Evolutionary conservation across 2,888 invertebrate genomes (phyloP).

Genomic region (Taphrorychus bicolor): DNA sequence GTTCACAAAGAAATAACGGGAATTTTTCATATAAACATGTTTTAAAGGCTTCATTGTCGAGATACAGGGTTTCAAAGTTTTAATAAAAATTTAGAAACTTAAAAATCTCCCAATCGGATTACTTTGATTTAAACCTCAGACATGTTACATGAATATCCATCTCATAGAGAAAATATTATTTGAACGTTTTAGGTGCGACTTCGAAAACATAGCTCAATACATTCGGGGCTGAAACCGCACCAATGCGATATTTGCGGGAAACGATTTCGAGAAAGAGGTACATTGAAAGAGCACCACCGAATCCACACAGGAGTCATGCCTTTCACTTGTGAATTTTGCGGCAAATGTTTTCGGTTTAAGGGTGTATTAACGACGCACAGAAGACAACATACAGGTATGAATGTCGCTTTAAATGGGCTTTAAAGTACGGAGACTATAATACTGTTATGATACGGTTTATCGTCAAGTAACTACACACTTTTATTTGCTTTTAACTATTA

Average conservation of each 20-base stretch:
- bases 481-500: too few species aligned
- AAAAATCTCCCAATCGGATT: too few species aligned
- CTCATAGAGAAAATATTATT: background rate
- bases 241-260: slow-evolving; percentile 68
- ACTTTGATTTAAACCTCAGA: too few species aligned
- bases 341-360: slow-evolving; percentile 77
- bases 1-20: background rate
- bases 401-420: too few species aligned
- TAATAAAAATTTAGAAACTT: too few species aligned
- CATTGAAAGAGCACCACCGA: slow-evolving; percentile 75
- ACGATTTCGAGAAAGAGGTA: slow-evolving; percentile 72
- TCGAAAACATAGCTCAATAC: slow-evolving; percentile 66
- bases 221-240: slow-evolving; percentile 67
- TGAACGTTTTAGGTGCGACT: slow-evolving; percentile 53
- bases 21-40: too few species aligned
- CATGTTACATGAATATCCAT: too few species aligned
- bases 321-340: slow-evolving; percentile 76
- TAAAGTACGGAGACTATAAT: too few species aligned
- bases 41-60: too few species aligned
- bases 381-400: slow-evolving; percentile 69
- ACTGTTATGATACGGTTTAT: too few species aligned
- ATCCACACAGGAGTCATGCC: slow-evolving; percentile 83
- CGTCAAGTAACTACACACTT: too few species aligned
- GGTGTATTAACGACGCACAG: slow-evolving; percentile 78
- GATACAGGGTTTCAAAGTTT: too few species aligned